These are phyloP conservation scores for Cenopis cana DNA, from an alignment of 2,888 invertebrate genomes.

Conservation along the genomic window DNA sequence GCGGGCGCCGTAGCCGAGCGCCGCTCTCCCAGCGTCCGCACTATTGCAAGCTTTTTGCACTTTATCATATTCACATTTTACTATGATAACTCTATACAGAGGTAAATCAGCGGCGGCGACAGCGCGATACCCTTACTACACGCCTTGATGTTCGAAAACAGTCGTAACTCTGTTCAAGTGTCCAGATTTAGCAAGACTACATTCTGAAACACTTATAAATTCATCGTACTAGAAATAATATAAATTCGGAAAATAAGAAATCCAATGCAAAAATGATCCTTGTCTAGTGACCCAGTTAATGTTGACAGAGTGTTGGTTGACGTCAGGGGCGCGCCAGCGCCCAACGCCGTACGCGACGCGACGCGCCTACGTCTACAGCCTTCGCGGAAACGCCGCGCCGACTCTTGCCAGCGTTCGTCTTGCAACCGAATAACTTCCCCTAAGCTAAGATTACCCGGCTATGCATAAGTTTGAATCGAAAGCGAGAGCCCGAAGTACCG, in stretches of 20 bases:
- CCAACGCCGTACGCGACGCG: slow-evolving; percentile 18
- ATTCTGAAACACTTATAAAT: background rate
- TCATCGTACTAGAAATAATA: slow-evolving; percentile 6
- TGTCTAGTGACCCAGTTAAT: slow-evolving; percentile 80
- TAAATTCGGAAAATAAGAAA: slow-evolving; percentile 41
- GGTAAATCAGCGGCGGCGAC: background rate
- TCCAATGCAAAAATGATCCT: slow-evolving; percentile 74
- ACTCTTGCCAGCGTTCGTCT: slow-evolving; percentile 18
- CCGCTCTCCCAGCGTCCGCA: slow-evolving; percentile 53
- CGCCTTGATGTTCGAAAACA: background rate
- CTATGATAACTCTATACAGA: slow-evolving; percentile 6
- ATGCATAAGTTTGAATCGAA: slow-evolving; percentile 40
- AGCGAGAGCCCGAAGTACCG: slow-evolving; percentile 39
- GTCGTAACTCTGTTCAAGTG: background rate
- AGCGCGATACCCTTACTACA: background rate
- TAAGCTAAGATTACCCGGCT: slow-evolving; percentile 9
- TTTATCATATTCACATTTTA: slow-evolving; percentile 25
- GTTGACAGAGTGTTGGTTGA: slow-evolving; percentile 78
- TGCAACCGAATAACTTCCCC: slow-evolving; percentile 13
- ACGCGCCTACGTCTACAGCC: slow-evolving; percentile 19
- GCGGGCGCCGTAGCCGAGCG: slow-evolving; percentile 52
- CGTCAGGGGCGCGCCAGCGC: slow-evolving; percentile 61
- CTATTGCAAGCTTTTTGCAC: slow-evolving; percentile 34
- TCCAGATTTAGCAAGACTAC: background rate
- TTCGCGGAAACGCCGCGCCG: slow-evolving; percentile 27